Conservation (phyloP, 1,140 invertebrate genomes). For the Caenorhabditis briggsae region DNA sequence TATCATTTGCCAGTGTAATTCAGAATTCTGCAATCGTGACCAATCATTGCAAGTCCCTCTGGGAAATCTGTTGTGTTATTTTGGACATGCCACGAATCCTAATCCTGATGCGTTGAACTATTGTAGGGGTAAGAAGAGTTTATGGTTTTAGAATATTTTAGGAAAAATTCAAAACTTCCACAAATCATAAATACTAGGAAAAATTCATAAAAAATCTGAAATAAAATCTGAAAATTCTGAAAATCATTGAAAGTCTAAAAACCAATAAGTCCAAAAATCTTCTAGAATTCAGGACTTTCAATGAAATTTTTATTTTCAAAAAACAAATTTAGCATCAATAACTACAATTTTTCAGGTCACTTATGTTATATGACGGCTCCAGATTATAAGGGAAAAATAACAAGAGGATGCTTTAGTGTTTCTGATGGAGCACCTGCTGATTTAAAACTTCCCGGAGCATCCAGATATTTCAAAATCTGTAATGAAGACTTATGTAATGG, state of each 20-base stretch:
- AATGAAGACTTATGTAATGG: conserved; percentile 3
- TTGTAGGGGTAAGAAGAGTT: not conserved
- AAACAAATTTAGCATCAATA: too few relatives aligned
- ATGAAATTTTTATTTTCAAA: too few relatives aligned
- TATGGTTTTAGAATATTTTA: too few relatives aligned
- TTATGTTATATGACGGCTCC: not conserved
- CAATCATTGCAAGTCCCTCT: conserved; percentile 1
- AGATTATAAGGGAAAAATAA: not conserved
- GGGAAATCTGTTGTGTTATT: not conserved
- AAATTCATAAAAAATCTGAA: too few relatives aligned
- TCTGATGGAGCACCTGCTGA: not conserved
- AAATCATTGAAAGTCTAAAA: too few relatives aligned
- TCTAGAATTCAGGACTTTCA: too few relatives aligned
- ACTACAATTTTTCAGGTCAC: conserved; percentile 3
- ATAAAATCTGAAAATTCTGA: too few relatives aligned
- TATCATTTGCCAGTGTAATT: not conserved
- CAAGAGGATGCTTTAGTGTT: conserved; percentile 2
- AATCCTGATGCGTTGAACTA: not conserved
- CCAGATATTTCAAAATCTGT: not conserved
- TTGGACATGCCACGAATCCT: not conserved
- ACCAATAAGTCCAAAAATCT: not conserved
- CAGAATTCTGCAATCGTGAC: not conserved
- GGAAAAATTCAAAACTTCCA: too few relatives aligned
- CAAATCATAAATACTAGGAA: too few relatives aligned
- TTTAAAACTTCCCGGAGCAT: not conserved